phyloP scores from a whole-genome alignment of 2,113 vertebrate species.

The Noturus placidus region DNA sequence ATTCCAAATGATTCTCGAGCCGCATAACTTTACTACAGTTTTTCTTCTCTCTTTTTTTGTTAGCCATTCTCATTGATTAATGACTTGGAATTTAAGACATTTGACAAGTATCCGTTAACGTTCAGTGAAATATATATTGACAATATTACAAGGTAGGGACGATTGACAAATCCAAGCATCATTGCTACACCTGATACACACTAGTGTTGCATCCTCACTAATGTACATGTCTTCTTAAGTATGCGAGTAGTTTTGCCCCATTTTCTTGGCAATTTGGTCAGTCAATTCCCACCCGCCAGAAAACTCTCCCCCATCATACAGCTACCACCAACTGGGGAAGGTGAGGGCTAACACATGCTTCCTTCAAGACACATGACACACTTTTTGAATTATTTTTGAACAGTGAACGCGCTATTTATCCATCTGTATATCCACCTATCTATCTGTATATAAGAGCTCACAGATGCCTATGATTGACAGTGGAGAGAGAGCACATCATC shows the following conservation, averaged over 20 bases:
- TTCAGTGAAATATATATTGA: not conserved
- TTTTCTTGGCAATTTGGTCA: not conserved
- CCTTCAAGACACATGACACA: not conserved
- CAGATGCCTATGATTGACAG: not conserved
- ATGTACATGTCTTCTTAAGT: not conserved
- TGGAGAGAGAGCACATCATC: not conserved
- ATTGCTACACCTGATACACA: not conserved
- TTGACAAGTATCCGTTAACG: not conserved
- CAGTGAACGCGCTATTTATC: not conserved
- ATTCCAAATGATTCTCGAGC: not conserved
- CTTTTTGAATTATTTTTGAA: not conserved
- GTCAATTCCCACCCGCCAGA: not conserved
- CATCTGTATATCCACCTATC: no score
- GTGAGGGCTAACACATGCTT: not conserved
- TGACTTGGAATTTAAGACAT: not conserved
- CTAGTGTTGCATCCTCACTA: not conserved
- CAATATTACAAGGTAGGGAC: not conserved
- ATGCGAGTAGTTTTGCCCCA: not conserved
- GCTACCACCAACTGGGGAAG: not conserved
- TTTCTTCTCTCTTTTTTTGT: not conserved
- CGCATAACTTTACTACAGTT: not conserved
- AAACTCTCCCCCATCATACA: not conserved
- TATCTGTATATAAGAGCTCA: not conserved
- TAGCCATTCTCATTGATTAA: not conserved
- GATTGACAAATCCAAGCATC: not conserved